Evolutionary conservation across 2,113 vertebrate genomes (phyloP).

Genomic region (Boulengeromyrus knoepffleri): DNA sequence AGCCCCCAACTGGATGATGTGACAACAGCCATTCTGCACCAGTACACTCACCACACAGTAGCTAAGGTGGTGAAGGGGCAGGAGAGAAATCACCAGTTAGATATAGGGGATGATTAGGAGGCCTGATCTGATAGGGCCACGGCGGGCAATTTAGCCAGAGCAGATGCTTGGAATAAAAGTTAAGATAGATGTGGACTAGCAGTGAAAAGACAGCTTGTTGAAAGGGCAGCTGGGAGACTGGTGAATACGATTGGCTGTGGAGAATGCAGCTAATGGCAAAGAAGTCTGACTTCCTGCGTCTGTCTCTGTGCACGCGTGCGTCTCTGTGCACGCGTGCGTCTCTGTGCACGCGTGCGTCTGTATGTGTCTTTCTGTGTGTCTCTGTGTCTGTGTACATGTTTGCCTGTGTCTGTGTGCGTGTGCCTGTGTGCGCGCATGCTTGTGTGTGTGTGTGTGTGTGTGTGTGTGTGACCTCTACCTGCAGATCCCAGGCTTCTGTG

Average conservation of each 20-base stretch:
- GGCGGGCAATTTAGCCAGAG: neutral
- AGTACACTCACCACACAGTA: neutral
- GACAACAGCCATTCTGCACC: neutral
- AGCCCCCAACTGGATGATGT: neutral
- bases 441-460: too few species aligned
- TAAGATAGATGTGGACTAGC: neutral
- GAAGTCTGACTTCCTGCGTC: neutral
- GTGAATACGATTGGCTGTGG: neutral
- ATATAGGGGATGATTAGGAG: neutral
- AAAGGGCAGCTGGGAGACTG: neutral
- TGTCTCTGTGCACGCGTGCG: neutral
- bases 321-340: neutral
- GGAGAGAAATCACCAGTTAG: neutral
- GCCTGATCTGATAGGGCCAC: neutral
- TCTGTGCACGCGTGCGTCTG: neutral
- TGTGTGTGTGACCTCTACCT: neutral
- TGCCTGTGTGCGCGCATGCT: too few species aligned
- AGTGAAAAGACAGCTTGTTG: neutral
- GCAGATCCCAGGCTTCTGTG: constrained; percentile 75
- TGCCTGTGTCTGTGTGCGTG: neutral
- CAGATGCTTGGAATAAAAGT: neutral
- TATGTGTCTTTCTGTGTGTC: neutral
- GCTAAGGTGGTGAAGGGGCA: neutral
- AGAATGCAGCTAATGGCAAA: neutral
- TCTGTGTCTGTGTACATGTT: neutral